Evolutionary conservation across 2,888 invertebrate species (phyloP).

Genomic region (Habrosyne pyritoides): DNA sequence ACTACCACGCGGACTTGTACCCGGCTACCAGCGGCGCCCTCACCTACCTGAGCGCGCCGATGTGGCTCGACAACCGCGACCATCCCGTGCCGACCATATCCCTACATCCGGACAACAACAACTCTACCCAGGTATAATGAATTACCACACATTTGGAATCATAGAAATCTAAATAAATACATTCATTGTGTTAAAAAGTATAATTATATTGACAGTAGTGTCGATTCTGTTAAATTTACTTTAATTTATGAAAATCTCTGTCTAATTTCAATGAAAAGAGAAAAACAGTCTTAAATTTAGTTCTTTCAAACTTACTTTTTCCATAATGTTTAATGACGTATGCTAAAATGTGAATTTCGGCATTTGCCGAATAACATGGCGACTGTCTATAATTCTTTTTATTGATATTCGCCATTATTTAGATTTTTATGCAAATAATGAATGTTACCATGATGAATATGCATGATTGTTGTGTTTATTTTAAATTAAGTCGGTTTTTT

Average conservation of each 20-base stretch:
- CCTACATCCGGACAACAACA: conserved; percentile 89
- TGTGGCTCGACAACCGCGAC: conserved; percentile 92
- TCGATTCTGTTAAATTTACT: too few species aligned
- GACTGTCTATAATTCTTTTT: too few species aligned
- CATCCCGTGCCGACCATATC: conserved; percentile 91
- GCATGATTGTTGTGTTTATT: not conserved
- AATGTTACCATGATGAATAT: not conserved
- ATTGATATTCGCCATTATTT: not conserved
- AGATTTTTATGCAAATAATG: not conserved
- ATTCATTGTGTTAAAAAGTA: too few species aligned
- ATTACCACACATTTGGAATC: conserved; percentile 15
- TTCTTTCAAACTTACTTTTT: too few species aligned
- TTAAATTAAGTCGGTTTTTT: not conserved
- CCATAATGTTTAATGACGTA: too few species aligned
- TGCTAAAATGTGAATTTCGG: too few species aligned
- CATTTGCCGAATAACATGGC: too few species aligned
- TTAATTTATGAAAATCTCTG: too few species aligned
- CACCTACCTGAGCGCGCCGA: conserved; percentile 90
- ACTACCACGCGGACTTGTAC: conserved; percentile 97
- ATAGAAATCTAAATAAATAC: conserved; percentile 10
- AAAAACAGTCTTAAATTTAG: too few species aligned
- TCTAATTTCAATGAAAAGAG: too few species aligned
- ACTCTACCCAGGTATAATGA: conserved; percentile 82
- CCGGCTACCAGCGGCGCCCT: conserved; percentile 94
- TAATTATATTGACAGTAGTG: too few species aligned